Conservation (phyloP, 1,140 invertebrate species). For the Rhopalosiphum padi region DNA sequence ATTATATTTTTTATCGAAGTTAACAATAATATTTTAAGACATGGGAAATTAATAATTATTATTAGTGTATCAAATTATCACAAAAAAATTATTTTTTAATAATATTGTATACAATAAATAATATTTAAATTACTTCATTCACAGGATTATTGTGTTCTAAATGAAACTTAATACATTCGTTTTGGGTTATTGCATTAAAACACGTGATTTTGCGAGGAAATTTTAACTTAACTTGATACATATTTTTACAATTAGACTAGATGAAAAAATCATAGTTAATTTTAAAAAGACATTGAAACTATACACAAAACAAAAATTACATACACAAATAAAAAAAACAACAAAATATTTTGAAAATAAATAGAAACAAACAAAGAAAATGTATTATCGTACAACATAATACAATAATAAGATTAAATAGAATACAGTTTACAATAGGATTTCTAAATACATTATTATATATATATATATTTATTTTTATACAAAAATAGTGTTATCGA, state of each 20-base stretch:
- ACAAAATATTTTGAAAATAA: background rate
- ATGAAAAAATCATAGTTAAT: background rate
- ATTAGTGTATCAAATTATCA: background rate
- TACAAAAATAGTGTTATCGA: conserved; percentile 28
- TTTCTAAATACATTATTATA: conserved; percentile 17
- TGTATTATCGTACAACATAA: background rate
- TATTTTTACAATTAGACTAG: background rate
- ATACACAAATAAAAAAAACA: background rate
- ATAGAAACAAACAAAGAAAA: conserved; percentile 6
- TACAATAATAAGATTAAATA: background rate
- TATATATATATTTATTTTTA: conserved; percentile 9
- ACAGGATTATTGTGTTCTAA: background rate
- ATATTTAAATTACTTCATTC: background rate
- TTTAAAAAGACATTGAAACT: background rate
- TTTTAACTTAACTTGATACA: background rate
- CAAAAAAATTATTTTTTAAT: background rate
- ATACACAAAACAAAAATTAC: background rate
- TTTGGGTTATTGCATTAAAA: background rate
- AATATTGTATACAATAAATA: background rate
- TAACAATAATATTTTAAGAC: background rate
- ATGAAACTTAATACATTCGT: background rate
- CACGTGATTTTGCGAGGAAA: background rate
- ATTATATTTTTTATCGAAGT: conserved; percentile 5
- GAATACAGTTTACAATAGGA: conserved; percentile 19
- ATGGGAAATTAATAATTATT: background rate